Percentiles rank a stretch among this genome's conserved stretches.
Conservation (phyloP, 2,888 invertebrate species). For the Pheosia gnoma region DNA sequence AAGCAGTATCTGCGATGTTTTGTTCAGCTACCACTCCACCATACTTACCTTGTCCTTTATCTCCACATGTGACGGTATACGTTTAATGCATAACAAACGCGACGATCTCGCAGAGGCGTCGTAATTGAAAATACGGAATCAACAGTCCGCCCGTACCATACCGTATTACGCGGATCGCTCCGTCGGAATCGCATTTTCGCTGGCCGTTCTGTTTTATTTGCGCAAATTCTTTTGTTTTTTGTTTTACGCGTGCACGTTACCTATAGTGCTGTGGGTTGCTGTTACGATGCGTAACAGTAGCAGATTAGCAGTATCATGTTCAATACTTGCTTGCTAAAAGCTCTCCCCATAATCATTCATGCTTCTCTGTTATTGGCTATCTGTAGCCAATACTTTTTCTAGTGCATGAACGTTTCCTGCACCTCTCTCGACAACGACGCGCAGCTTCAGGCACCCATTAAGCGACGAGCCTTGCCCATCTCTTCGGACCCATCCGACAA, state of each 20-base stretch:
- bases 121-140: conserved; percentile 46
- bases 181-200: conserved; percentile 39
- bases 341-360: too few relatives aligned
- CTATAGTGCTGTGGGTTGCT: conserved; percentile 35
- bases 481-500: too few relatives aligned
- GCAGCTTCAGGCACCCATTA: too few relatives aligned
- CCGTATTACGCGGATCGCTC: conserved; percentile 40
- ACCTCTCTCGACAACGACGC: too few relatives aligned
- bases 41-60: too few relatives aligned
- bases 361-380: too few relatives aligned
- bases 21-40: conserved; percentile 22
- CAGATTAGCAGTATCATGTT: too few relatives aligned
- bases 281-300: background rate
- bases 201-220: conserved; percentile 49
- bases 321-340: too few relatives aligned
- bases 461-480: too few relatives aligned
- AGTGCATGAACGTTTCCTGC: too few relatives aligned
- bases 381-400: too few relatives aligned
- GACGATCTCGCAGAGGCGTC: conserved; percentile 20
- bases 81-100: conserved; percentile 23
- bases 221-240: conserved; percentile 38
- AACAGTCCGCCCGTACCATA: conserved; percentile 38
- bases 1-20: background rate
- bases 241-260: conserved; percentile 27
- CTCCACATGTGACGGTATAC: background rate